A percentile compares a stretch with the other conserved stretches of the same genome.
Evolutionary conservation across 2,888 invertebrate genomes (phyloP).

Genomic region (Zaprionus obscuricornis): DNA sequence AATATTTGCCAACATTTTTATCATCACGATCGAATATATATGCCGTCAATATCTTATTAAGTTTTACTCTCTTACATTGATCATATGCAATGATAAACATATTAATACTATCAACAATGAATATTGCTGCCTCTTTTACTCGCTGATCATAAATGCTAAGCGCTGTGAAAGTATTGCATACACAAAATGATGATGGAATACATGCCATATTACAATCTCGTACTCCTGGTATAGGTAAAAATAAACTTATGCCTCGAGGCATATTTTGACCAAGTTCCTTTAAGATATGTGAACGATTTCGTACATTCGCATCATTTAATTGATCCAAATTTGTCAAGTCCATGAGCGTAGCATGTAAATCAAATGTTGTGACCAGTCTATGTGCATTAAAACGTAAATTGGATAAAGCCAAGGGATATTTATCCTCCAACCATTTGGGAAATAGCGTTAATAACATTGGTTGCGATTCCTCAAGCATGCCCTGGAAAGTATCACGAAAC

Average conservation of each 20-base stretch:
- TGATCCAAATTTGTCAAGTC: conserved; percentile 86
- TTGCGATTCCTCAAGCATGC: conserved; percentile 92
- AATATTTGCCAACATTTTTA: not conserved
- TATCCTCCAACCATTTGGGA: conserved; percentile 88
- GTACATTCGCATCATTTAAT: conserved; percentile 83
- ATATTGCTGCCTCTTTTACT: conserved; percentile 35
- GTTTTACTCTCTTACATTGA: conserved; percentile 23
- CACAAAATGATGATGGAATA: conserved; percentile 92
- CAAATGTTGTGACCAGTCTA: conserved; percentile 91
- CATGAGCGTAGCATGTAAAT: conserved; percentile 90
- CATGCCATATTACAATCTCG: conserved; percentile 90
- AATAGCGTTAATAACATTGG: conserved; percentile 90
- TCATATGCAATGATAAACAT: not conserved
- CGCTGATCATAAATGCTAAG: conserved; percentile 11
- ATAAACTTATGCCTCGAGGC: conserved; percentile 88
- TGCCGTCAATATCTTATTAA: conserved; percentile 21
- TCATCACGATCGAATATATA: conserved; percentile 9
- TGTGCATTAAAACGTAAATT: conserved; percentile 88
- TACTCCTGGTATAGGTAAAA: conserved; percentile 87
- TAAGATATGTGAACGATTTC: conserved; percentile 75
- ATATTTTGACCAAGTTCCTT: conserved; percentile 65
- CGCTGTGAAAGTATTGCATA: conserved; percentile 86
- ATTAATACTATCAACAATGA: conserved; percentile 48
- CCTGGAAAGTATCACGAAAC: conserved; percentile 90
- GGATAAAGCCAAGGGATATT: conserved; percentile 86